Percentiles rank a stretch among this genome's conserved stretches.
Conservation (phyloP, 2,113 vertebrate genomes). For the Ascaphus truei region DNA sequence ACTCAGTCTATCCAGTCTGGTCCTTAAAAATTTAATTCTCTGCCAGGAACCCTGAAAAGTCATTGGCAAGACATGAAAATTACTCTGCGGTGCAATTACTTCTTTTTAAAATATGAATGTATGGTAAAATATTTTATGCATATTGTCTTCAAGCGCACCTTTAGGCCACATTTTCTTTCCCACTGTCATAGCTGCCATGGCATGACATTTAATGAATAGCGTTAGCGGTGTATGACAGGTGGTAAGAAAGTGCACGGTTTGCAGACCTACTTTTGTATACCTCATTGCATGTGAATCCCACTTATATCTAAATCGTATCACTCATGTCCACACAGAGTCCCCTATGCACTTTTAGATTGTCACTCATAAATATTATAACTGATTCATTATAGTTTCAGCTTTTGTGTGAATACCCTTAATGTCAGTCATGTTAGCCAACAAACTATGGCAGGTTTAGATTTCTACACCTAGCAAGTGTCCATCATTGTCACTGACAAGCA, state of each 20-base stretch:
- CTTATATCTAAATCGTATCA: conserved; percentile 33
- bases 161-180: conserved; percentile 34
- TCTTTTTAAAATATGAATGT: conserved; percentile 28
- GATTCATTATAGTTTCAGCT: conserved; percentile 36
- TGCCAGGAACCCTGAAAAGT: conserved; percentile 16
- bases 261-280: conserved; percentile 23
- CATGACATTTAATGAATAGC: conserved; percentile 35
- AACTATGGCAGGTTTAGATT: conserved; percentile 31
- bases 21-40: conserved; percentile 25
- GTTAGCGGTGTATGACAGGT: conserved; percentile 20
- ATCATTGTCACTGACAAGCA: conserved; percentile 37
- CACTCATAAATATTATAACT: conserved; percentile 38
- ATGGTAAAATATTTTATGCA: conserved; percentile 37
- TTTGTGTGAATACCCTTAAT: conserved; percentile 30
- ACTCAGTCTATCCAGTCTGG: not conserved
- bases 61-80: conserved; percentile 34
- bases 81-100: conserved; percentile 32
- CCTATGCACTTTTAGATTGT: conserved; percentile 32
- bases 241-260: conserved; percentile 29
- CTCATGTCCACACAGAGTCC: conserved; percentile 30
- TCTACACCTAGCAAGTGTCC: conserved; percentile 30
- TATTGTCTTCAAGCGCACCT: conserved; percentile 38
- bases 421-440: conserved; percentile 35
- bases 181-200: conserved; percentile 30
- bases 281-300: conserved; percentile 20